phyloP scores from a whole-genome alignment of 1,140 invertebrate genomes.

The Laupala kohalensis region DNA sequence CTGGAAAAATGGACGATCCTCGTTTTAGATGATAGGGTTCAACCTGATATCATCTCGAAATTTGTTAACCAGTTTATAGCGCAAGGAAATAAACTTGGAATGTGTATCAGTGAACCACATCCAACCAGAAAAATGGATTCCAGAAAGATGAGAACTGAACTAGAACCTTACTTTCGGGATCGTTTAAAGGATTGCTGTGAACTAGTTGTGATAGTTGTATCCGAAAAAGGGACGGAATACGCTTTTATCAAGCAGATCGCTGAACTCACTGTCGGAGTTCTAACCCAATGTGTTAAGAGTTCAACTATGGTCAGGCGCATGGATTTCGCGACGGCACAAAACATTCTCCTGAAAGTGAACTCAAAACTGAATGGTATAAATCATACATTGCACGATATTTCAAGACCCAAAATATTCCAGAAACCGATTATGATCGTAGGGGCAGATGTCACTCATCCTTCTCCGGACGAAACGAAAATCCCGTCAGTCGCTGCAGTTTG shows the following conservation, averaged over 20 bases:
- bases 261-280: conserved; percentile 55
- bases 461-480: conserved; percentile 45
- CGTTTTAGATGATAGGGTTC: conserved; percentile 20
- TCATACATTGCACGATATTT: conserved; percentile 36
- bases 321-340: conserved; percentile 38
- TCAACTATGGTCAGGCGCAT: conserved; percentile 34
- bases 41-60: conserved; percentile 7
- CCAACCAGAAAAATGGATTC: not conserved
- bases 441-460: conserved; percentile 80
- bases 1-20: conserved; percentile 31
- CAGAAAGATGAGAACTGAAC: not conserved
- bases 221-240: conserved; percentile 30
- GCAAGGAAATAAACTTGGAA: not conserved
- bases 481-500: conserved; percentile 72
- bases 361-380: conserved; percentile 76
- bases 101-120: not conserved
- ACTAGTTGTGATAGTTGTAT: conserved; percentile 40
- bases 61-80: not conserved
- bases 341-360: conserved; percentile 74
- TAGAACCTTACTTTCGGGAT: not conserved
- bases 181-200: conserved; percentile 14
- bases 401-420: conserved; percentile 24
- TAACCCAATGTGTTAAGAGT: conserved; percentile 70
- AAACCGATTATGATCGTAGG: conserved; percentile 55
- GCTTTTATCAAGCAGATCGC: conserved; percentile 54